Base-by-base conservation (phyloP, 2,888 invertebrate species). In the Aleiodes testaceus region DNA sequence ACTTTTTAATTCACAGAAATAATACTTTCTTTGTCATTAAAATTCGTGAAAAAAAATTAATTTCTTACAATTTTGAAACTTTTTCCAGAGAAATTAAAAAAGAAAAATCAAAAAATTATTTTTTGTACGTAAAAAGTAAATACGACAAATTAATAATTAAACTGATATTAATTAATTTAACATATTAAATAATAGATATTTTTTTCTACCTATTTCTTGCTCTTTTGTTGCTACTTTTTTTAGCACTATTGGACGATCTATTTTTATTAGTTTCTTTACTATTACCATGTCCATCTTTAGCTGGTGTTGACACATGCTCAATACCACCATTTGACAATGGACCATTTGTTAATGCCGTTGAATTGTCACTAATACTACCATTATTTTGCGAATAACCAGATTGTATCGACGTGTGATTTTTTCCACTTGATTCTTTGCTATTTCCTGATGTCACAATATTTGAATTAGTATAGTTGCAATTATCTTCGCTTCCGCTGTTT, bases 151-250 rank as follows among this genome's bases (percentile, higher is more conserved):
- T 5, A 26, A 26, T 26, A 5, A 26, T 26, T 26, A 0, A 1
- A 26, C 5, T 26, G 26, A 26, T 26, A 65, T 26, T 52, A 45
- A 53, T 14, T 12, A 66, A 44, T 44, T 11, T 49, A 52, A 42
- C 11, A 42, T 36, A 20, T 49, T 50, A 20, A 69, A 30, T 16
- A 1, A 18, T 16, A 1, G 9, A 50, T 22, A 47, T 18, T 61
- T 72, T 59, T 77, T 81, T 83, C 90, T 92, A 95, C 89, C 95
- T 92, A 88, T 95, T 95, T 81, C 94, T 91, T 18, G 94, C 92
- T 88, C 95, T 94, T 85, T 95, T 96, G 83, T 92, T 94, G 79
- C 91, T 92, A 84, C 90, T 93, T 82, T 95, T 95, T 86, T 95
- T 95, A 74, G 91, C 92, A 83, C 89, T 89, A 75, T 86, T 88